phyloP scores from a whole-genome alignment of 2,113 vertebrate genomes.

The Oophaga pumilio region DNA sequence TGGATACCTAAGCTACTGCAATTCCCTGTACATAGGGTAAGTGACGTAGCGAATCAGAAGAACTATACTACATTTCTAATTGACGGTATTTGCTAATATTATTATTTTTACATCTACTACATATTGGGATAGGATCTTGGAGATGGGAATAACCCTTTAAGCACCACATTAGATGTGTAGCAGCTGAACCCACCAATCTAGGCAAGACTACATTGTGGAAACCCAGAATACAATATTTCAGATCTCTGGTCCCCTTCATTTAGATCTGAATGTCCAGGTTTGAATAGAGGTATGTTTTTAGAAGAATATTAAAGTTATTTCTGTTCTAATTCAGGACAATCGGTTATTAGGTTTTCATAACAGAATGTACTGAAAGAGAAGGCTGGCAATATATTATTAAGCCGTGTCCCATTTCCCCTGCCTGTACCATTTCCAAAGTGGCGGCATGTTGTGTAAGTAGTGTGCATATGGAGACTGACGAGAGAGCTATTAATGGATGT shows the following conservation, averaged over 20 bases:
- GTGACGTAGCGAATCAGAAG: too few relatives aligned
- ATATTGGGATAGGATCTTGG: too few relatives aligned
- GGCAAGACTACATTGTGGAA: background rate
- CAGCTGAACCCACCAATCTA: too few relatives aligned
- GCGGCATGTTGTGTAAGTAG: slow-evolving; percentile 21
- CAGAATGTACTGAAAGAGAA: background rate
- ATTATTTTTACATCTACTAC: too few relatives aligned
- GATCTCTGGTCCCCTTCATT: background rate
- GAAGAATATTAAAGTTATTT: background rate
- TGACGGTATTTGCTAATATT: too few relatives aligned
- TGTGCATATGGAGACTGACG: background rate
- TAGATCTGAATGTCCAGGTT: background rate
- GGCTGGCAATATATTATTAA: slow-evolving; percentile 1
- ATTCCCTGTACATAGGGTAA: too few relatives aligned
- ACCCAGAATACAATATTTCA: background rate
- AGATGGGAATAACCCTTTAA: too few relatives aligned
- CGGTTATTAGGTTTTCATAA: too few relatives aligned
- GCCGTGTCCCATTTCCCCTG: background rate
- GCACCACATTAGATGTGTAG: too few relatives aligned
- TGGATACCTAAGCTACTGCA: too few relatives aligned
- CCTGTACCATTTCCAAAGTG: slow-evolving; percentile 20
- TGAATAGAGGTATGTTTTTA: background rate
- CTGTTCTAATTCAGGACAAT: background rate
- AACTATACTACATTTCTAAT: too few relatives aligned
- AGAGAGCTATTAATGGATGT: slow-evolving; percentile 35